Evolutionary conservation across 2,113 vertebrate genomes (phyloP), one percentile per base, ranked within the genome.

Genomic region (Cricetomys ansorgei): DNA sequence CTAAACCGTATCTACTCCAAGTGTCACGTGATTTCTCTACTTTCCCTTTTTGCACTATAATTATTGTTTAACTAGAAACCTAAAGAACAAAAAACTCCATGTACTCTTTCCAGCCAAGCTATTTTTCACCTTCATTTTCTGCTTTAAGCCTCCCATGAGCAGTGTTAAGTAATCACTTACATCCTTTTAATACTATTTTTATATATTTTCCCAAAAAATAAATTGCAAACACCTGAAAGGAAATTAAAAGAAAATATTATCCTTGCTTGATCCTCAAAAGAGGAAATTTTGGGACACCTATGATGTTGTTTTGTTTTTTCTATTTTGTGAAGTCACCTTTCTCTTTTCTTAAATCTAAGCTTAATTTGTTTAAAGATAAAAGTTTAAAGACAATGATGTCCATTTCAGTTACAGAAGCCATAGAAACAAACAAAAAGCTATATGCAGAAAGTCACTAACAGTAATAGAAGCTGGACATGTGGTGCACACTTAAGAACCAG

Each of bases 1-100:
- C 55, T 92, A 92, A 69, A 70, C 34, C 64, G 55, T 43, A 48
- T 34, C 81, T 50, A 84, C 8, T 27, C n/a, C 59, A 1, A 50
- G 67, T 34, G 27, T 75, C n/a, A 70, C 50, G 34, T 73, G 50
- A 83, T 77, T 92, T 91, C 89, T 86, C n/a, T 87, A 81, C 29
- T 67, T 86, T 96, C 76, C 80, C 89, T 94, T 84, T 80, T 83
- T 53, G 25, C 69, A 45, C 9, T 77, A 62, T 12, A 77, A 87
- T 67, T 17, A 92, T 40, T 53, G 64, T 19, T 65, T 91, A 92
- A 80, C 50, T 7, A 43, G 48, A 96, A 84, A 72, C 53, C 55
- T 75, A 92, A 70, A 89, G 75, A 15, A 84, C 80, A 88, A 69
- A 90, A 65, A 53, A 40, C 21, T 27, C 25, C 40, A 37, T 12